Evolutionary conservation across 1,140 invertebrate genomes (phyloP), one percentile per base, ranked within the genome.

Genomic region (Bemisia tabaci): DNA sequence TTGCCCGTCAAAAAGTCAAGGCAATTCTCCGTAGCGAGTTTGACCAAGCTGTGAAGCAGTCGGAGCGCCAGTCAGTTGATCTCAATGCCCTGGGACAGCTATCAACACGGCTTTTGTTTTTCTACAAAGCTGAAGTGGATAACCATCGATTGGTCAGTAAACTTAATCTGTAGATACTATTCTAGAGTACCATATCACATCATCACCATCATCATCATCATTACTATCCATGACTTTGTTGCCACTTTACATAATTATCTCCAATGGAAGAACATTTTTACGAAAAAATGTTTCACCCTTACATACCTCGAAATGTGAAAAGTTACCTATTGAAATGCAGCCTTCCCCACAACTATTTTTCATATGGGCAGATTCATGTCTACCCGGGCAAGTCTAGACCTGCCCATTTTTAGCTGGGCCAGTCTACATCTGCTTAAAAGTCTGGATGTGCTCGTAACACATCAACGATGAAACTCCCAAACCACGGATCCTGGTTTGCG

Each of bases 81-180:
- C 71, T 82, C 64, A 77, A 82, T 24, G 76, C 82, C 60, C 68
- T 88, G 22, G 75, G 76, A 67, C 72, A 78, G 62, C 80, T 86
- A 68, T 74, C 87, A 60, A 79, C 79, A 58, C 85, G 82, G 71
- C 78, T 89, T 65, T 77, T 90, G 70, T 91, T 92, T 73, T 94
- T 94, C 77, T 93, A 90, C 75, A 80, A 86, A 74, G 78, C 81
- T 58, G 75, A 78, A 63, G 74, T 81, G 70, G 92, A 95, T 81
- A 79, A 79, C 60, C 77, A 80, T 60, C 84, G 90, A 82, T 76
- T 94, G 78, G 87, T 90, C 80, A 77, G 80, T 73, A 23, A 68
- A 65, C 1, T 64, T 58, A 5, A 22, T 63, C n/a, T 27, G n/a
- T 27, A 27, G 26, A n/a, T 23, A 21, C 60, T 11, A 25, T 25